Conservation (phyloP, 1,140 invertebrate genomes). For the Tetragnatha versicolor region DNA sequence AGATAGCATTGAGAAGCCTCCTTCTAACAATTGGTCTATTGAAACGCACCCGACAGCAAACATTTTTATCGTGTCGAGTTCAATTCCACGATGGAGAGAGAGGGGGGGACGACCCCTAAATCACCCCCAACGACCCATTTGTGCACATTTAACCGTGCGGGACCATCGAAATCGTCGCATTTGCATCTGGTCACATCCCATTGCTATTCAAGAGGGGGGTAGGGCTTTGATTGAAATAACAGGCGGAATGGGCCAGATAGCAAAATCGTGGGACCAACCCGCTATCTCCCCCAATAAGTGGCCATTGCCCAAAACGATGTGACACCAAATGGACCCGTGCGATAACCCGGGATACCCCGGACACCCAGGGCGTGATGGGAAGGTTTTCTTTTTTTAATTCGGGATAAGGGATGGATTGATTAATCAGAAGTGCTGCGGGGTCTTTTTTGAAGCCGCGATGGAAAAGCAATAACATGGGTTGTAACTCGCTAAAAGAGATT, state of each 20-base stretch:
- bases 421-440: not conserved
- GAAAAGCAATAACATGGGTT: too few relatives aligned
- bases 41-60: too few relatives aligned
- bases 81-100: conserved; percentile 35
- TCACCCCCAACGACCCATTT: conserved; percentile 46
- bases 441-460: too few relatives aligned
- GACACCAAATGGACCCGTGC: conserved; percentile 22
- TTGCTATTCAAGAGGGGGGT: conserved; percentile 39
- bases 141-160: conserved; percentile 44
- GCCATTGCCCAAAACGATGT: conserved; percentile 37
- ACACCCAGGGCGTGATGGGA: too few relatives aligned
- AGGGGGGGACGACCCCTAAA: conserved; percentile 34
- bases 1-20: too few relatives aligned
- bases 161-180: conserved; percentile 42
- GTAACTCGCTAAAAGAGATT: too few relatives aligned
- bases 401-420: not conserved
- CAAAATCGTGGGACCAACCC: not conserved
- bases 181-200: conserved; percentile 10
- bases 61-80: conserved; percentile 25
- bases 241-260: not conserved
- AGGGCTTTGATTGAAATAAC: conserved; percentile 36
- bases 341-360: conserved; percentile 13
- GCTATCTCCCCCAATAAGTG: not conserved
- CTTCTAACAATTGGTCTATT: too few relatives aligned
- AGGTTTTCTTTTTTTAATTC: too few relatives aligned